Percentiles rank a stretch among this genome's conserved stretches.
Evolutionary conservation across 1,140 invertebrate species (phyloP).

Genomic region (Hyles euphorbiae): DNA sequence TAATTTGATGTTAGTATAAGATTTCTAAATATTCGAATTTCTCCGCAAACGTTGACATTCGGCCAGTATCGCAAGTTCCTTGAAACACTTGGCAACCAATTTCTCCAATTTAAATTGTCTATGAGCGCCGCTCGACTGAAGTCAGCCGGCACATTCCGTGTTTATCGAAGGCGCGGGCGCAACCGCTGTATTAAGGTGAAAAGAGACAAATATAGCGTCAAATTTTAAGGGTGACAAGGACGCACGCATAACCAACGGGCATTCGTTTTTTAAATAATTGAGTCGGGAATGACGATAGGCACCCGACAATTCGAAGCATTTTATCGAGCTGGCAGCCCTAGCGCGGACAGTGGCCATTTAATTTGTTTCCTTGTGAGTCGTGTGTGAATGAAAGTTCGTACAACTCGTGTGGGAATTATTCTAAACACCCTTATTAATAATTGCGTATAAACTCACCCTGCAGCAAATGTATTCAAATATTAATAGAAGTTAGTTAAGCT

Average conservation of each 20-base stretch:
- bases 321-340: slow-evolving; percentile 66
- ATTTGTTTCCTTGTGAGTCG: slow-evolving; percentile 62
- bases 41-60: background rate
- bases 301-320: slow-evolving; percentile 64
- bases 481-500: background rate
- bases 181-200: slow-evolving; percentile 38
- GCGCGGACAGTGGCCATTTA: slow-evolving; percentile 61
- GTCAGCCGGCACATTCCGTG: slow-evolving; percentile 69
- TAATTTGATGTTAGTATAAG: too few relatives aligned
- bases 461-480: background rate
- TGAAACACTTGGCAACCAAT: slow-evolving; percentile 44
- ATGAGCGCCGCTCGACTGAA: slow-evolving; percentile 70
- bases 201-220: slow-evolving; percentile 39
- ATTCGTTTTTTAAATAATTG: slow-evolving; percentile 72
- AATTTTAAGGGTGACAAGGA: slow-evolving; percentile 57
- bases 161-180: slow-evolving; percentile 64
- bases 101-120: slow-evolving; percentile 75
- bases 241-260: slow-evolving; percentile 40
- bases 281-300: slow-evolving; percentile 69
- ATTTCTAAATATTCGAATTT: too few relatives aligned
- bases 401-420: slow-evolving; percentile 37
- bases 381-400: slow-evolving; percentile 42
- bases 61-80: background rate
- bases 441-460: background rate
- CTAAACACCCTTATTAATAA: slow-evolving; percentile 4